Base-by-base conservation (phyloP, 2,888 invertebrate genomes). In the Drosophila anomelani region DNA sequence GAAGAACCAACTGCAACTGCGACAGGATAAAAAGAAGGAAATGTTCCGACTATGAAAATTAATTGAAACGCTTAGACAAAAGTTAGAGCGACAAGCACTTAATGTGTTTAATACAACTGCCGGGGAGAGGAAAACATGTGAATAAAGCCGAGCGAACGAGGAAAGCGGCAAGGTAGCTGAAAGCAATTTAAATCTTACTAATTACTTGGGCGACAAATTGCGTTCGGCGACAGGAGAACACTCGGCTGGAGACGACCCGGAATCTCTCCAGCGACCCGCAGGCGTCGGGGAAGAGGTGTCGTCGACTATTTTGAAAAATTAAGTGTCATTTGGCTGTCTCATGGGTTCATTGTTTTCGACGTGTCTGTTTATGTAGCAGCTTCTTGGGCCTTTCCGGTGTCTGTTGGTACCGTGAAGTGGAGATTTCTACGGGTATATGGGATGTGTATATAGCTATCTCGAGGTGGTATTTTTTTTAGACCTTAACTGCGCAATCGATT, bases 171-270 rank as follows among this genome's bases (percentile, higher is more conserved):
- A 76, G 76, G 74, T 68, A 79, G 81, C 80, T 78, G 81, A 84
- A 89, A 86, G 86, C 89, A 86, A 90, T 91, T 91, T 91, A 91
- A 91, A 91, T 91, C 91, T 90, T 85, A 87, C 91, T 91, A 90
- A 91, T 91, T 91, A 90, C 90, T 89, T 84, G 81, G 81, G 89
- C 90, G 91, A 91, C 91, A 91, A 91, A 91, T 91, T 90, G 86
- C 90, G 75, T 76, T 67, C 70, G 57, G 58, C 64, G 80, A 75
- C 60, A 63, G 58, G 46, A 77, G 51, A 55, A 69, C 60, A 60
- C 36, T 44, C 23, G 49, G 23, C 57, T 46, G 57, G 60, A 26
- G 23, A 53, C 29, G 38, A 61, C 8, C 39, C 23, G 15, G 34
- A 43, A 10, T 26, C 36, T 60, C 55, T 26, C 66, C 36, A 13